Conservation (phyloP, 2,113 vertebrate species). For the Nycticryphes semicollaris region DNA sequence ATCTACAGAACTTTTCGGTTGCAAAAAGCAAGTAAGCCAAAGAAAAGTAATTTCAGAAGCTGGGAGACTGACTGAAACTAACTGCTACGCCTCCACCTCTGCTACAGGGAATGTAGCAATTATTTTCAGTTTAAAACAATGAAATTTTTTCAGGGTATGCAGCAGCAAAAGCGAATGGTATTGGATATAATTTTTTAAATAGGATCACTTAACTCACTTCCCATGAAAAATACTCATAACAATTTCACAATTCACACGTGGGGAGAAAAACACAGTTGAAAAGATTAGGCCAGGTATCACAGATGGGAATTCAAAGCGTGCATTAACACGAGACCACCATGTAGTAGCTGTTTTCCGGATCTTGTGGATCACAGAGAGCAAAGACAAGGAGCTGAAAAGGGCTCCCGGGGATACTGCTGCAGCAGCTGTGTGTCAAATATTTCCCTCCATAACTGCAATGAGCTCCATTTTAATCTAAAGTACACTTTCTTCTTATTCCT, state of each 20-base stretch:
- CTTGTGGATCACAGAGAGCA: neutral
- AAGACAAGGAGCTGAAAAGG: neutral
- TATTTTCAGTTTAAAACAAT: slow-evolving; percentile 22
- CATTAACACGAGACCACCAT: neutral
- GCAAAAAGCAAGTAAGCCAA: neutral
- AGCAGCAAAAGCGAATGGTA: neutral
- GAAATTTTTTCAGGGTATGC: neutral
- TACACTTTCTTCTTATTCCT: neutral
- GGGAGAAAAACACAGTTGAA: neutral
- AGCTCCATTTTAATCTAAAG: neutral
- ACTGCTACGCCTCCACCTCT: neutral
- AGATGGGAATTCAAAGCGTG: neutral
- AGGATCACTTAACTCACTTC: neutral
- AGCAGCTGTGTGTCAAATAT: neutral
- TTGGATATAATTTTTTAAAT: neutral
- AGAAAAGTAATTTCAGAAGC: neutral
- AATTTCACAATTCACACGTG: neutral
- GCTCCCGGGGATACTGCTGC: neutral
- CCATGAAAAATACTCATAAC: neutral
- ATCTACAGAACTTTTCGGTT: neutral
- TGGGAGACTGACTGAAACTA: neutral
- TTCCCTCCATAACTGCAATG: neutral
- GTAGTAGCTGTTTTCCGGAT: neutral
- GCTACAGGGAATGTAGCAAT: neutral
- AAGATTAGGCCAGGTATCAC: neutral